Evolutionary conservation across 1,140 invertebrate genomes (phyloP), one percentile per base, ranked within the genome.

Genomic region (Drosophila nasuta): DNA sequence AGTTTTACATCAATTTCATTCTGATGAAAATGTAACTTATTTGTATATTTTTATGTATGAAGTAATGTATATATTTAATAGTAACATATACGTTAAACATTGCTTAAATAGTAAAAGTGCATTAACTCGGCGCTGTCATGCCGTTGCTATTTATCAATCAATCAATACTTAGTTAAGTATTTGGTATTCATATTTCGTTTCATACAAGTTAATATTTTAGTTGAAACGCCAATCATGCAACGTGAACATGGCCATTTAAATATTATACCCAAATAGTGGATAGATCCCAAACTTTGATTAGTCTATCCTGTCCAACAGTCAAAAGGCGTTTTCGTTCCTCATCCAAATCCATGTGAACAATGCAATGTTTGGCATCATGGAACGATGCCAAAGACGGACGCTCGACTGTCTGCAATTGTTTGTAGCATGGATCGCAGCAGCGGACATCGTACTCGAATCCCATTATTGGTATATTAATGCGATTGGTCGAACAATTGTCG

Each of bases 381-480:
- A 98, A 98, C 62, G 97, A 97, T 11, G 98, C 98, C 85, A 99
- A 93, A 1, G 98, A 97, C 60, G 96, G 95, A 87, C 97, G 95
- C 69, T 98, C 98, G 70, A 96, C 95, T 81, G 97, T 96, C 81
- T 97, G 96, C 28, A 99, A 94, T 71, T 95, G 95, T 85, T 95
- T 94, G 93, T 96, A 96, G 93, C 99, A 99, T 15, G 96, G 95
- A 91, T 98, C 97, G 93, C 99, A 99, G 38, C 99, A 97, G 70
- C 99, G 94, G 60, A 99, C 98, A 93, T 97, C 97, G 94, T 98
- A 98, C 93, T 99, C 99, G 94, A 98, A 99, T 35, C 99, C 99
- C 97, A 99, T 98, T 52, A 96, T 94, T 0, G 99, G 99, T 91
- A 99, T 96, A 52, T 97, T 96, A 70, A 97, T 95, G 67, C 96